Conservation (phyloP, 2,113 vertebrate species). For the Myotis davidii region DNA sequence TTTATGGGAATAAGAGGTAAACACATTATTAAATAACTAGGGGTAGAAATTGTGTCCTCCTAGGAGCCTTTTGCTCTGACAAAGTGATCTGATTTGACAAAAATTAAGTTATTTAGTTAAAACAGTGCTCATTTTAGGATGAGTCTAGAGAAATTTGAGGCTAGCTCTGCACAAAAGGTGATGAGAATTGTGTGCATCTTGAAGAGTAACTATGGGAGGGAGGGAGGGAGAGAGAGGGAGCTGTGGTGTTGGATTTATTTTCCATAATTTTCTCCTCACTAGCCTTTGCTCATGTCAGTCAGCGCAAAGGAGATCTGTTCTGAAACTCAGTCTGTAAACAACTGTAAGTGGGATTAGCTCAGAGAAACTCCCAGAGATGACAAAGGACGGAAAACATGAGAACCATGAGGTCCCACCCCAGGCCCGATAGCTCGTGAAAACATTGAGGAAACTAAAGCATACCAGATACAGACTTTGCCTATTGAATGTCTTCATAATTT, state of each 20-base stretch:
- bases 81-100: background rate
- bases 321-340: background rate
- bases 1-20: background rate
- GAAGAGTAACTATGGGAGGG: background rate
- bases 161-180: background rate
- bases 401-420: rapidly evolving
- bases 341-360: background rate
- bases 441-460: rapidly evolving
- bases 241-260: background rate
- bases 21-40: background rate
- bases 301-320: background rate
- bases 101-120: background rate
- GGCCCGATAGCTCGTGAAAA: background rate
- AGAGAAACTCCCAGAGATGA: background rate
- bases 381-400: background rate
- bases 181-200: no score
- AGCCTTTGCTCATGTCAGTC: background rate
- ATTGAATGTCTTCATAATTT: background rate
- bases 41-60: background rate
- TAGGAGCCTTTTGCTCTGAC: background rate
- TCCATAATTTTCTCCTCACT: background rate
- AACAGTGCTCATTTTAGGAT: background rate
- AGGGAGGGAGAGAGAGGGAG: no score
- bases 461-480: background rate
- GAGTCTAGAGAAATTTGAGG: background rate